phyloP scores from a whole-genome alignment of 2,888 invertebrate species.

The Eustalomyia histrio region DNA sequence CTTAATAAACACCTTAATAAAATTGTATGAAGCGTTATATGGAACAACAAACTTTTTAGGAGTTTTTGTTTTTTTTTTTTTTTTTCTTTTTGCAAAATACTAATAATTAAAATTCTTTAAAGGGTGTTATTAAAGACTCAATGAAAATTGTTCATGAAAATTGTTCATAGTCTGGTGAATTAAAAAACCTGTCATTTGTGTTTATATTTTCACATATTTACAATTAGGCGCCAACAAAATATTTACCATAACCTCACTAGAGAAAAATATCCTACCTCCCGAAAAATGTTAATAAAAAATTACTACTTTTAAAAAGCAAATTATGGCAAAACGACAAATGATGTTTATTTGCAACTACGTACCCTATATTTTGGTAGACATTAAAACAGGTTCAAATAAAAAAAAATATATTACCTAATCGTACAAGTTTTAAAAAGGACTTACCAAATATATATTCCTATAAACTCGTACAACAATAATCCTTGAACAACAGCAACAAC shows the following conservation, averaged over 20 bases:
- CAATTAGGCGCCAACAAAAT: conserved; percentile 28
- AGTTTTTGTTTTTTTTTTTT: neutral
- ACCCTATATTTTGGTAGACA: conserved; percentile 52
- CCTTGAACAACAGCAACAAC: conserved; percentile 35
- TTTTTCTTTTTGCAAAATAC: no score
- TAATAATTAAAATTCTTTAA: no score
- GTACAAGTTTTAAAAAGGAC: conserved; percentile 39
- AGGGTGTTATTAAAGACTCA: no score
- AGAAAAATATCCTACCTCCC: neutral
- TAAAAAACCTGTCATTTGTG: neutral
- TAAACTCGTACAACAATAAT: conserved; percentile 31
- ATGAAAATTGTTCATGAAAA: no score
- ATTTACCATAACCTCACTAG: neutral
- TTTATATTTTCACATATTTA: conserved; percentile 12
- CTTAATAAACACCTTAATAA: conserved; percentile 1
- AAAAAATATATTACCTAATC: neutral
- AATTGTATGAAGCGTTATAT: neutral
- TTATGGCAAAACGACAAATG: conserved; percentile 43
- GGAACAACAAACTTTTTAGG: neutral
- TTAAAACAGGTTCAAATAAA: conserved; percentile 20
- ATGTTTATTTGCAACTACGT: conserved; percentile 56
- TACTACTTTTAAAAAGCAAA: conserved; percentile 26
- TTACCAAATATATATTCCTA: conserved; percentile 39
- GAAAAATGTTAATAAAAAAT: conserved; percentile 7
- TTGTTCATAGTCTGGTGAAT: no score